Conservation (phyloP, 2,113 vertebrate genomes). For the Petrocephalus zakoni region DNA sequence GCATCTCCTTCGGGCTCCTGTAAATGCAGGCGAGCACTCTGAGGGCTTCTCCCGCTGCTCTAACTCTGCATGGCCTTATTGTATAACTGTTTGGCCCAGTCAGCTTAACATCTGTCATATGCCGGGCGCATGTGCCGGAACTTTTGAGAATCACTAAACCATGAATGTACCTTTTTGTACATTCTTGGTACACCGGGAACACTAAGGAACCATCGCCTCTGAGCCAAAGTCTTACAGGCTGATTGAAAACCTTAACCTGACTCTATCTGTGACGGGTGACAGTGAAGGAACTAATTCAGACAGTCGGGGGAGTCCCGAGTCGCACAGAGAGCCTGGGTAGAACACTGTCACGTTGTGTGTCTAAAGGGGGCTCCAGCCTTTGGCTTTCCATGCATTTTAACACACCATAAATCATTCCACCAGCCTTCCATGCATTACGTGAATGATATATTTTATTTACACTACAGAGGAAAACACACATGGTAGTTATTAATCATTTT, state of each 20-base stretch:
- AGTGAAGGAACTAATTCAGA: constrained; percentile 44
- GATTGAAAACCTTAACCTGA: neutral
- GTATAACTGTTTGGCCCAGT: neutral
- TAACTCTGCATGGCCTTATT: neutral
- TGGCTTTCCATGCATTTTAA: constrained; percentile 73
- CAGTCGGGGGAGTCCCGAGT: constrained; percentile 32
- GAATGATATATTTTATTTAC: constrained; percentile 92
- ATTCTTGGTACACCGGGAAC: neutral
- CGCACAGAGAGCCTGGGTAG: constrained; percentile 50
- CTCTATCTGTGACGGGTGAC: constrained; percentile 35
- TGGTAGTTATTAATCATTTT: constrained; percentile 81
- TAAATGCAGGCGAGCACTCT: constrained; percentile 37
- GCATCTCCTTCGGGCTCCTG: constrained; percentile 49
- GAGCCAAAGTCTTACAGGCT: neutral
- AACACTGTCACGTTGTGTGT: constrained; percentile 61
- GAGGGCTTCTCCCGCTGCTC: neutral
- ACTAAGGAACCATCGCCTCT: neutral
- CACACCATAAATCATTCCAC: constrained; percentile 71
- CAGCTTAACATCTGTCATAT: neutral
- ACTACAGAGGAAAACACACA: constrained; percentile 74
- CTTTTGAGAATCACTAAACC: neutral
- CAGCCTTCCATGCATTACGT: constrained; percentile 64
- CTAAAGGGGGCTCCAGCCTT: constrained; percentile 66
- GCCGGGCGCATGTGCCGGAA: neutral
- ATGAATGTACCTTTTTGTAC: neutral